These are phyloP conservation scores for Chrysemys picta DNA, from an alignment of 2,113 vertebrate species.

Conservation along the genomic window DNA sequence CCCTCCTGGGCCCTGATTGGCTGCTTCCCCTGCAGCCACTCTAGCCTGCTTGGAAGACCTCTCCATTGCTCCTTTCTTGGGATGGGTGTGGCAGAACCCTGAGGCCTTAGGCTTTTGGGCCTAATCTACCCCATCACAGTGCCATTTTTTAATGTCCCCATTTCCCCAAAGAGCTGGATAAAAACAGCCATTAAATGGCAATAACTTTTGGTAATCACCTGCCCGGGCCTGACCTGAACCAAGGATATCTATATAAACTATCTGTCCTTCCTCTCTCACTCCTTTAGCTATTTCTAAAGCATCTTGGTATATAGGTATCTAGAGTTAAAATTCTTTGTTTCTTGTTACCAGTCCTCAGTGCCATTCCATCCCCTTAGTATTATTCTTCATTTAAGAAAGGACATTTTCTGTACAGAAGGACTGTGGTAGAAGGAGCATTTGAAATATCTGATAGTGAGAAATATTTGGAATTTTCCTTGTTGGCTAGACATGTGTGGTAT, in stretches of 20 bases:
- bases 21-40: too few relatives aligned
- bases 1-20: too few relatives aligned
- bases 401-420: not conserved
- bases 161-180: not conserved
- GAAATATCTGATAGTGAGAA: slow-evolving; percentile 41
- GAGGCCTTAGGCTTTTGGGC: too few relatives aligned
- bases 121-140: too few relatives aligned
- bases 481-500: not conserved
- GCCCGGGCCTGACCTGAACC: slow-evolving; percentile 12
- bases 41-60: too few relatives aligned
- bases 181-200: not conserved
- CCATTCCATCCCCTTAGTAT: not conserved
- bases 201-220: slow-evolving; percentile 23
- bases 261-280: not conserved
- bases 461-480: slow-evolving; percentile 5
- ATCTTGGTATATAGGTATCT: not conserved
- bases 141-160: not conserved
- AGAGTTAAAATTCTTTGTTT: not conserved
- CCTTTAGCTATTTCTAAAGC: not conserved
- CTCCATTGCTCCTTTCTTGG: too few relatives aligned
- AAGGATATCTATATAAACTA: slow-evolving; percentile 1
- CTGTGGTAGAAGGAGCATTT: not conserved
- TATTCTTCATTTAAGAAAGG: not conserved
- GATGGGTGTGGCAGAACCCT: too few relatives aligned
- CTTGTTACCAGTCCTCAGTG: not conserved